A percentile compares a stretch with the other conserved stretches of the same genome.
Conservation (phyloP, 53 echinoderm and acorn worm genomes). For the Echinarachnius parma region DNA sequence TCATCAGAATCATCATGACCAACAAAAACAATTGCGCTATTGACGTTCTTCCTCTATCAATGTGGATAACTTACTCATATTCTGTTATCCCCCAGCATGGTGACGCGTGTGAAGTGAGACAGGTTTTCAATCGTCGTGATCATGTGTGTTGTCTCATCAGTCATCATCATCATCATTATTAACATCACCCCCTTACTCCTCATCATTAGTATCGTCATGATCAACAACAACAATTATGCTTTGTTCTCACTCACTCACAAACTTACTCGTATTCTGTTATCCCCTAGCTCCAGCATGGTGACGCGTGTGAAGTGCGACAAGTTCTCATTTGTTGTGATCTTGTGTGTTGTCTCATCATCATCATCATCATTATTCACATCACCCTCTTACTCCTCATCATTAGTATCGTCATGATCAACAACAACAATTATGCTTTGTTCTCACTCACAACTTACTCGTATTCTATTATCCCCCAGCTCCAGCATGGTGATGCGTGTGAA, state of each 20-base stretch:
- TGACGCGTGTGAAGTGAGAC: conserved; percentile 52
- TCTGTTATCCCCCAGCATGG: conserved; percentile 84
- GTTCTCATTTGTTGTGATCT: conserved; percentile 63
- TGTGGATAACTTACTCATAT: conserved; percentile 80
- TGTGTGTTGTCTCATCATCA: too few relatives aligned
- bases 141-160: too few relatives aligned
- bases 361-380: too few relatives aligned
- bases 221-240: neutral
- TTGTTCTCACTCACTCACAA: neutral
- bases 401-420: too few relatives aligned
- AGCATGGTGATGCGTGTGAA: conserved; percentile 81
- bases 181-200: too few relatives aligned
- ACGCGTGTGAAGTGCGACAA: conserved; percentile 51
- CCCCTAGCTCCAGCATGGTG: conserved; percentile 84
- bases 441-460: conserved; percentile 62
- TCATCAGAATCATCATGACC: too few relatives aligned
- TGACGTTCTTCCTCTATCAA: too few relatives aligned
- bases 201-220: too few relatives aligned
- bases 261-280: conserved; percentile 89
- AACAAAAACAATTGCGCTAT: too few relatives aligned
- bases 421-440: neutral
- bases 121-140: conserved; percentile 64
- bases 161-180: too few relatives aligned
- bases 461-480: conserved; percentile 87
- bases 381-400: too few relatives aligned